Evolutionary conservation across 2,888 invertebrate genomes (phyloP), one percentile per base, ranked within the genome.

Genomic region (Leucophora obtusa): DNA sequence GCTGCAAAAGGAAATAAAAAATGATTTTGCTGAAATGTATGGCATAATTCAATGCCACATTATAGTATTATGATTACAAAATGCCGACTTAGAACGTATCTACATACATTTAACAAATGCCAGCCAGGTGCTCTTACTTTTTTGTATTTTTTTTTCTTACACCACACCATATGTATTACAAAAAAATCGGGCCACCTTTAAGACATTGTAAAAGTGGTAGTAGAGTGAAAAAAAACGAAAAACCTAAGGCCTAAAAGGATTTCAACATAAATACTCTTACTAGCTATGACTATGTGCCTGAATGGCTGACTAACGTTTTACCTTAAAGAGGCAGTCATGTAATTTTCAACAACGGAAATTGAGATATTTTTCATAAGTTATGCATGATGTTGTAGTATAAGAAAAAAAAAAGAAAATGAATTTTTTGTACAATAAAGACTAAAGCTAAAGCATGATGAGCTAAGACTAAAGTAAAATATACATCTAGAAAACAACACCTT

Each of bases 341-440:
- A 83, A 79, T 83, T 85, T 83, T 84, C 83, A 84, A 83, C 84
- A 84, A 84, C 85, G 86, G 86, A 87, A 86, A 86, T 87, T 86
- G 85, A 87, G 86, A 86, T 85, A 86, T 86, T 86, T 86, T 86
- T 85, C 84, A 85, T 82, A 84, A 84, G 82, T 84, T 83, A 84
- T 83, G 84, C 83, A 82, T 60, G 60, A 21, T 58, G 60, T 24
- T 8, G 47, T 15, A 65, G 66, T 51, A 50, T 10, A 50, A 18
- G 15, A 11, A 11, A 70, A 18, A 28, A 11, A 11, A 69, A 60
- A n/a, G 79, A 51, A 70, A 54, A 59, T 33, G 53, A 51, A 51
- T 53, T 63, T 47, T 28, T 28, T 21, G 21, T 21, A 21, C 3
- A 28, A 28, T 28, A 28, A 47, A 47, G 43, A 47, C 43, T 47